Evolutionary conservation across 2,113 vertebrate genomes (phyloP).

Genomic region (Odobenus rosmarus): DNA sequence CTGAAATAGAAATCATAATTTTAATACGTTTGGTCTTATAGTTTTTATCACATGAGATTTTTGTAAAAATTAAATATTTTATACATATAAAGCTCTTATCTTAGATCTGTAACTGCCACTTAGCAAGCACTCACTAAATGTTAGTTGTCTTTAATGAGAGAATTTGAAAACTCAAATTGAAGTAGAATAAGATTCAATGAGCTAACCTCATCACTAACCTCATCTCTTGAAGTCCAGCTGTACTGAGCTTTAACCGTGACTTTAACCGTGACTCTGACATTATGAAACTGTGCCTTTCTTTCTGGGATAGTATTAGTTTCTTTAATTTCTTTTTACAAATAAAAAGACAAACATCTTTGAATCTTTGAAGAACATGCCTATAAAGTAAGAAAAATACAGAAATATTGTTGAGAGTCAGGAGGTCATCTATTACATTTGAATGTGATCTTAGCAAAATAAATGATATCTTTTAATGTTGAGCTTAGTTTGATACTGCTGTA

Average conservation of each 20-base stretch:
- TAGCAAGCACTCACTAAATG: neutral
- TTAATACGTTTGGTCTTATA: neutral
- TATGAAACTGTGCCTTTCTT: neutral
- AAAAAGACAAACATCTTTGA: neutral
- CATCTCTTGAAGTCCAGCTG: neutral
- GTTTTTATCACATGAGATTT: neutral
- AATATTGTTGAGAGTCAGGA: neutral
- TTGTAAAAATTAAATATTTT: neutral
- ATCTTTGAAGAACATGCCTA: neutral
- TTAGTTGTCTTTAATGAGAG: neutral
- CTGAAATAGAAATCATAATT: neutral
- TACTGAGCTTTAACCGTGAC: neutral
- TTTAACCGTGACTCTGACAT: neutral
- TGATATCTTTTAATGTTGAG: neutral
- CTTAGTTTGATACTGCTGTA: neutral
- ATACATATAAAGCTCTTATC: neutral
- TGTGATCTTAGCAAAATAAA: slow-evolving; percentile 13
- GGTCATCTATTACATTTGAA: neutral
- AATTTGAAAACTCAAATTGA: neutral
- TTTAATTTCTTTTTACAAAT: neutral
- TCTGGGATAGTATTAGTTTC: neutral
- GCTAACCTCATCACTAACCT: neutral
- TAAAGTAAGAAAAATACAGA: neutral
- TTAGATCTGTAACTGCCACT: neutral
- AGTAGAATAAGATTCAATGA: neutral